Conservation (phyloP, 2,797 vertebrate species). For the Synaphobranchus kaupii region DNA sequence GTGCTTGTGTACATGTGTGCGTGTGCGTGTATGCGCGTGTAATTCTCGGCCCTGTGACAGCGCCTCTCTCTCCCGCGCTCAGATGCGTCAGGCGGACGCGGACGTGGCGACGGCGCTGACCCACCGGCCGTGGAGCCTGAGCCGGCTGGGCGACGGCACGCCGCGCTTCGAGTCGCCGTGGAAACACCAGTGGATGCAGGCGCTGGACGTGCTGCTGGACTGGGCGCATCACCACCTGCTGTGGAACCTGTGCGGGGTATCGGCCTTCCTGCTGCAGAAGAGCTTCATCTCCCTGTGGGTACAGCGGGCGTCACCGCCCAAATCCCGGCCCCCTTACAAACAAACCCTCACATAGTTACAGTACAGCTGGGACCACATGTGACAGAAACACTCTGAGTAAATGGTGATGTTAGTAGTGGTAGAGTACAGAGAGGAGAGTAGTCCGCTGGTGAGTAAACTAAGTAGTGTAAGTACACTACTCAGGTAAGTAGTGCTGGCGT, state of each 20-base stretch:
- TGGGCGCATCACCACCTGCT: slow-evolving; percentile 88
- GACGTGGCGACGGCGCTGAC: slow-evolving; percentile 89
- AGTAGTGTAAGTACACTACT: too few species aligned
- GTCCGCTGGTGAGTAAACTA: too few species aligned
- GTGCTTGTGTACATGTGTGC: not conserved
- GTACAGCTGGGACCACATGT: too few species aligned
- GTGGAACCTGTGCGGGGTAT: slow-evolving; percentile 90
- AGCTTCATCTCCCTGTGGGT: slow-evolving; percentile 90
- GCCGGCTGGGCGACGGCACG: slow-evolving; percentile 78
- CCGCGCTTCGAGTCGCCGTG: slow-evolving; percentile 72
- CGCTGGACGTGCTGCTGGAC: slow-evolving; percentile 82
- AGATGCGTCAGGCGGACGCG: slow-evolving; percentile 91
- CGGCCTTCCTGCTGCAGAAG: slow-evolving; percentile 91
- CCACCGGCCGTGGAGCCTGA: slow-evolving; percentile 89
- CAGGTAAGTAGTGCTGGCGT: too few species aligned
- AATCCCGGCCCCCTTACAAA: too few species aligned
- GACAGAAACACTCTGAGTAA: too few species aligned
- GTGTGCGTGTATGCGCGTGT: not conserved
- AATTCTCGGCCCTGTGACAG: not conserved
- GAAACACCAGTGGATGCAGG: slow-evolving; percentile 75
- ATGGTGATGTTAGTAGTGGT: too few species aligned
- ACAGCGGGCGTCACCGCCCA: not conserved
- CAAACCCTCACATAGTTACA: too few species aligned
- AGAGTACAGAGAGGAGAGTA: too few species aligned
- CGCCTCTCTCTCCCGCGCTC: slow-evolving; percentile 33